phyloP scores from a whole-genome alignment of 2,888 invertebrate species.

The Thecophora atra region DNA sequence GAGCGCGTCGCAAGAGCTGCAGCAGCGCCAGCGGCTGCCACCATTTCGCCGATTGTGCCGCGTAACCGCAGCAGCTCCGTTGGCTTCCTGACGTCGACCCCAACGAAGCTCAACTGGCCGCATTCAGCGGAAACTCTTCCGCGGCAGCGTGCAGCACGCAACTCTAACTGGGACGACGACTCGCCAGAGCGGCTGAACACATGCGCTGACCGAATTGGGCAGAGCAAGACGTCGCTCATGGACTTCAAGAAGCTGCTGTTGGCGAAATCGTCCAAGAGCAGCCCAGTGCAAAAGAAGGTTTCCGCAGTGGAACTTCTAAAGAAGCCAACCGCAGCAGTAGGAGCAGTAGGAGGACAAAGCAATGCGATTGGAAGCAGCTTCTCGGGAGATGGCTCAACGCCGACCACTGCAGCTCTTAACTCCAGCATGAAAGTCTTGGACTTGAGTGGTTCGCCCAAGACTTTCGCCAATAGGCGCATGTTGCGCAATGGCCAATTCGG shows the following conservation, averaged over 20 bases:
- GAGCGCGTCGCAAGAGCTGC: slow-evolving; percentile 55
- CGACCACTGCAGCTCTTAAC: slow-evolving; percentile 52
- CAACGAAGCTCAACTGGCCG: slow-evolving; percentile 63
- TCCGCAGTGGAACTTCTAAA: slow-evolving; percentile 85
- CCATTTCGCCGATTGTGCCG: slow-evolving; percentile 74
- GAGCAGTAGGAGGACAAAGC: neutral
- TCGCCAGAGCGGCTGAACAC: slow-evolving; percentile 66
- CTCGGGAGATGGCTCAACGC: slow-evolving; percentile 38
- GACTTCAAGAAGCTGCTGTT: slow-evolving; percentile 85
- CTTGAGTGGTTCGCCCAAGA: slow-evolving; percentile 77
- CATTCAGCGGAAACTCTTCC: slow-evolving; percentile 51
- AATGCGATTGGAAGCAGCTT: slow-evolving; percentile 8
- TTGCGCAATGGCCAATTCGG: slow-evolving; percentile 67
- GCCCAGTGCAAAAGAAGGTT: slow-evolving; percentile 70
- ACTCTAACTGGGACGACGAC: slow-evolving; percentile 54
- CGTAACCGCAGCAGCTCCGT: slow-evolving; percentile 67
- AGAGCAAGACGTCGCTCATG: slow-evolving; percentile 80
- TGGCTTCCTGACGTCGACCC: slow-evolving; percentile 77
- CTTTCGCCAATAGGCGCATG: slow-evolving; percentile 73
- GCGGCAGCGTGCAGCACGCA: slow-evolving; percentile 55
- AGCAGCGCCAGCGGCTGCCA: slow-evolving; percentile 45
- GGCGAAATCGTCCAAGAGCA: slow-evolving; percentile 77
- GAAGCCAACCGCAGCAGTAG: slow-evolving; percentile 56
- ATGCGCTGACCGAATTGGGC: slow-evolving; percentile 74
- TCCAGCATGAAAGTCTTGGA: slow-evolving; percentile 74